Evolutionary conservation across 2,888 invertebrate genomes (phyloP).

Genomic region (Tenodera sinensis): DNA sequence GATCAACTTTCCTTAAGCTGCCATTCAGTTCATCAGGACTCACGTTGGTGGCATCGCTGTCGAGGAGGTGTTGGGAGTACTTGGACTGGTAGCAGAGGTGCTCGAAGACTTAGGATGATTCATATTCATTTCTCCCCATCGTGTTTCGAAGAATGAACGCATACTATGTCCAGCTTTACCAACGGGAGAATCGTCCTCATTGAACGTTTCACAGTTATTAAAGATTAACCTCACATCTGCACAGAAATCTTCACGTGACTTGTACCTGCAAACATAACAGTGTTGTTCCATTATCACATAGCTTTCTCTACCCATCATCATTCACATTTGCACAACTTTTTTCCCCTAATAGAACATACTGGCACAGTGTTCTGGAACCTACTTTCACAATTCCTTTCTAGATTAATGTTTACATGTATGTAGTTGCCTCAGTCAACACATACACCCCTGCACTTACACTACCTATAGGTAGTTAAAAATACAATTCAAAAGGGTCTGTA

Average conservation of each 20-base stretch:
- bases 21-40: background rate
- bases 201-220: constrained; percentile 96
- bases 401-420: no score
- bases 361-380: no score
- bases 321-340: no score
- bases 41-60: background rate
- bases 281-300: no score
- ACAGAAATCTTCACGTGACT: constrained; percentile 87
- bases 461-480: no score
- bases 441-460: no score
- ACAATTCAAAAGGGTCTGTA: no score
- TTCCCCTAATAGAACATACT: no score
- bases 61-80: background rate
- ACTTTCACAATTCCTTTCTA: no score
- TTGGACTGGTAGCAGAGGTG: background rate
- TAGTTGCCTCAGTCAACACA: no score
- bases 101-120: constrained; percentile 34
- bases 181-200: constrained; percentile 97
- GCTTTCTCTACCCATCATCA: no score
- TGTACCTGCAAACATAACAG: constrained; percentile 64
- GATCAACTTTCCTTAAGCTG: background rate
- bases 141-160: constrained; percentile 86
- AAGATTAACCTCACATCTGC: constrained; percentile 91
- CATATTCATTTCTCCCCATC: constrained; percentile 72
- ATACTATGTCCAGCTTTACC: constrained; percentile 94